These are phyloP conservation scores for Drosophila ficusphila DNA, from an alignment of 1,140 invertebrate genomes.

Conservation along the genomic window DNA sequence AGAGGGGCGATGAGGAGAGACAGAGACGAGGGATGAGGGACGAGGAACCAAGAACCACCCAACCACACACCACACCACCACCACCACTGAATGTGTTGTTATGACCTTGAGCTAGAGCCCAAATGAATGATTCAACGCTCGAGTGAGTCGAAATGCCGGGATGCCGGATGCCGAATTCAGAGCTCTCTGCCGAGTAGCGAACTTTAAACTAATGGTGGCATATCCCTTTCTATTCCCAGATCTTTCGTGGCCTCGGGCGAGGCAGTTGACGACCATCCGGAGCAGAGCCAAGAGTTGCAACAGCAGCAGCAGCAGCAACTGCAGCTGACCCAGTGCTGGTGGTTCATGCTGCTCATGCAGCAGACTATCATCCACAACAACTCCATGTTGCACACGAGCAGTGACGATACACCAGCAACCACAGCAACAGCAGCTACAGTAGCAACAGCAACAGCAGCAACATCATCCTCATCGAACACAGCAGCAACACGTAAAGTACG, in stretches of 20 bases:
- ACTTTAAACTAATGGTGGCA: background rate
- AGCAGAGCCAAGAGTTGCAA: slow-evolving; percentile 40
- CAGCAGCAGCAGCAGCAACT: slow-evolving; percentile 49
- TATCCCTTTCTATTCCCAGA: slow-evolving; percentile 34
- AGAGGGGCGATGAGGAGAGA: slow-evolving; percentile 16
- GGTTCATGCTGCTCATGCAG: slow-evolving; percentile 82
- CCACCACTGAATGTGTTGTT: slow-evolving; percentile 28
- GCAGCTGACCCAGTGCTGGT: slow-evolving; percentile 75
- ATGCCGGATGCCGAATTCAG: slow-evolving; percentile 32
- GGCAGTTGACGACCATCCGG: slow-evolving; percentile 7
- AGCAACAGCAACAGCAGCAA: slow-evolving; percentile 9
- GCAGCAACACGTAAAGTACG: slow-evolving; percentile 29
- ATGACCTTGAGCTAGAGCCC: slow-evolving; percentile 41
- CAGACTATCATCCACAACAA: slow-evolving; percentile 70
- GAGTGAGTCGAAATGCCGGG: slow-evolving; percentile 82
- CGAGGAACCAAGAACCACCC: slow-evolving; percentile 30
- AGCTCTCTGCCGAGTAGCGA: background rate
- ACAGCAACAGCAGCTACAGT: slow-evolving; percentile 5
- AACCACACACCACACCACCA: slow-evolving; percentile 38
- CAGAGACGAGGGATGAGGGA: slow-evolving; percentile 20
- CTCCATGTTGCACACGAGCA: slow-evolving; percentile 37
- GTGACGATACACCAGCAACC: slow-evolving; percentile 5
- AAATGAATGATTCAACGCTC: slow-evolving; percentile 77
- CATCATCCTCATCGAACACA: slow-evolving; percentile 12
- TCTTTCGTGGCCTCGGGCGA: slow-evolving; percentile 78